Conservation (phyloP, 2,888 invertebrate genomes). For the Campopleginae sp. region DNA sequence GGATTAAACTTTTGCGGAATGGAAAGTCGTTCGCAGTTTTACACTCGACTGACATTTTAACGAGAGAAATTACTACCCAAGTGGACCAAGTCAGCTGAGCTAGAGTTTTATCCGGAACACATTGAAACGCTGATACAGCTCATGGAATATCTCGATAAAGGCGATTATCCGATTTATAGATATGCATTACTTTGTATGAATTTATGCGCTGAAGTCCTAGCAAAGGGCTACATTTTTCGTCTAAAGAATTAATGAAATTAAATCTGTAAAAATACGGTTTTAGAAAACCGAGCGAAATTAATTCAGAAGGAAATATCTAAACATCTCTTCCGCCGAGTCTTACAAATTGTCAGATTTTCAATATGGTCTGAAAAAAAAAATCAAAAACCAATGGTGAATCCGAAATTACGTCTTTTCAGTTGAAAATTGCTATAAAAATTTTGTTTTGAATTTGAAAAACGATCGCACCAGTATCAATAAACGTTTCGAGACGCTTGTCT, state of each 20-base stretch:
- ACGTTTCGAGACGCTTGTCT: background rate
- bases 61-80: conserved; percentile 33
- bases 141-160: conserved; percentile 19
- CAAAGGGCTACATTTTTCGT: background rate
- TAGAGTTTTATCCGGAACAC: conserved; percentile 54
- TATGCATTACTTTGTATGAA: background rate
- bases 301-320: background rate
- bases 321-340: background rate
- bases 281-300: background rate
- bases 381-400: background rate
- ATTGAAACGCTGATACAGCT: conserved; percentile 52
- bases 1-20: conserved; percentile 24
- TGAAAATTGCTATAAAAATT: background rate
- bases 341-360: background rate
- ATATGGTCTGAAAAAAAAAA: background rate
- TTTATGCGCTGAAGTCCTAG: background rate
- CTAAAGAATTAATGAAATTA: background rate
- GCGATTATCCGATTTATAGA: conserved; percentile 2
- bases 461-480: background rate
- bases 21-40: conserved; percentile 44
- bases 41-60: conserved; percentile 31
- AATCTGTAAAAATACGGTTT: background rate
- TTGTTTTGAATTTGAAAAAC: background rate
- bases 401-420: background rate
- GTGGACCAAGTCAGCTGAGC: conserved; percentile 32